These are phyloP conservation scores for Cryptus viduatorius DNA, from an alignment of 2,888 invertebrate genomes.

Conservation along the genomic window DNA sequence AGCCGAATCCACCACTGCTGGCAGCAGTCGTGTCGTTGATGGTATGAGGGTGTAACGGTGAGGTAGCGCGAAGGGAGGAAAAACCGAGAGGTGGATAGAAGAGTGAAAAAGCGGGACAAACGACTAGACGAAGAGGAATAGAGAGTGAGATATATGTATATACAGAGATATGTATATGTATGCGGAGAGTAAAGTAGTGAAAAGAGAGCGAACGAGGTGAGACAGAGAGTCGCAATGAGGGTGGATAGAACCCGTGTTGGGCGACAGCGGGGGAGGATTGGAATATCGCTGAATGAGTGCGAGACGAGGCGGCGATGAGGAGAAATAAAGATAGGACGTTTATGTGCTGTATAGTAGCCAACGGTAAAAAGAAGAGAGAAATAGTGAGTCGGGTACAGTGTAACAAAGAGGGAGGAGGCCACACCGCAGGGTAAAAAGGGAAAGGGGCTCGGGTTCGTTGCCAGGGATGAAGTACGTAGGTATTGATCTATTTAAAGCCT, in stretches of 20 bases:
- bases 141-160: conserved; percentile 31
- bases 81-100: conserved; percentile 60
- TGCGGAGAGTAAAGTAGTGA: conserved; percentile 43
- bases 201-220: conserved; percentile 61
- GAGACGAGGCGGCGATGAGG: conserved; percentile 65
- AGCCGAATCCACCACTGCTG: conserved; percentile 12
- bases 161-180: conserved; percentile 60
- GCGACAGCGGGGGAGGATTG: conserved; percentile 59
- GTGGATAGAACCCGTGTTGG: conserved; percentile 63
- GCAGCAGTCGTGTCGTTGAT: conserved; percentile 8
- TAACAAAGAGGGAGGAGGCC: conserved; percentile 62
- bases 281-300: conserved; percentile 65
- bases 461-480: conserved; percentile 84
- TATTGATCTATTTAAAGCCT: conserved; percentile 85
- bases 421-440: conserved; percentile 71
- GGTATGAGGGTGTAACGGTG: conserved; percentile 12
- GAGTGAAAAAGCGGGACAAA: conserved; percentile 63
- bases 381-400: conserved; percentile 63
- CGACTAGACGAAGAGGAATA: conserved; percentile 59
- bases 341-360: conserved; percentile 19
- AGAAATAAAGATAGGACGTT: conserved; percentile 54
- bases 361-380: conserved; percentile 62
- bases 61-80: conserved; percentile 56
- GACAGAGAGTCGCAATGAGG: conserved; percentile 69
- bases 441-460: conserved; percentile 80